Base-by-base conservation (phyloP, 2,888 invertebrate species). In the Bruchidius siliquastri region DNA sequence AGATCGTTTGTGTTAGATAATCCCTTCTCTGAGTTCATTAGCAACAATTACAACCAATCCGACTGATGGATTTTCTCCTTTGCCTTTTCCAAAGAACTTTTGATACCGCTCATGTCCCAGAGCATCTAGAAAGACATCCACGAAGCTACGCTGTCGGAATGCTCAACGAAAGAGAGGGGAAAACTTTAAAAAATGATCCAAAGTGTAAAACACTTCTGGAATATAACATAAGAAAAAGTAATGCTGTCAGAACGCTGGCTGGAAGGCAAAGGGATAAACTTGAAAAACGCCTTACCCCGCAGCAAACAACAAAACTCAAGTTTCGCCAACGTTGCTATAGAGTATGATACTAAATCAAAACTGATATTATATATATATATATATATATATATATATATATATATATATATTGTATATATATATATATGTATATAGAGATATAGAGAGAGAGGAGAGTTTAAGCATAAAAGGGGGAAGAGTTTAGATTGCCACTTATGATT, bases 181-280 rank as follows among this genome's bases (percentile, higher is more conserved):
- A 69, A 72, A 69, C 49, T 72, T 68, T 72, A 49, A 72, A 69
- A 68, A 72, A 72, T 72, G 49, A 72, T 72, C 68, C 30, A 49
- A 49, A 49, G 49, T 49, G 49, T 49, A 72, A 68, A 72, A 72
- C 49, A 72, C 69, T 72, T 32, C 32, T 20, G 66, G 22, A 72
- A 67, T 72, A 66, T 71, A 66, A n/a, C 74, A 72, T 74, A 74
- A 72, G 49, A 77, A 73, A 73, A 73, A 76, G 76, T 74, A 74
- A 72, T 72, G 72, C 74, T 74, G 49, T 49, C 49, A 49, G 49
- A 8, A 8, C 49, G 66, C 69, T 72, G 76, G 73, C 75, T 75
- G 75, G 74, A 77, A 71, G 72, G 74, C 73, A 76, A 77, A 32
- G 69, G 74, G 76, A 76, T 74, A 72, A 74, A 77, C 72, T 77